Evolutionary conservation across 1,140 invertebrate species (phyloP).

Genomic region (honey bee (Apis mellifera)): DNA sequence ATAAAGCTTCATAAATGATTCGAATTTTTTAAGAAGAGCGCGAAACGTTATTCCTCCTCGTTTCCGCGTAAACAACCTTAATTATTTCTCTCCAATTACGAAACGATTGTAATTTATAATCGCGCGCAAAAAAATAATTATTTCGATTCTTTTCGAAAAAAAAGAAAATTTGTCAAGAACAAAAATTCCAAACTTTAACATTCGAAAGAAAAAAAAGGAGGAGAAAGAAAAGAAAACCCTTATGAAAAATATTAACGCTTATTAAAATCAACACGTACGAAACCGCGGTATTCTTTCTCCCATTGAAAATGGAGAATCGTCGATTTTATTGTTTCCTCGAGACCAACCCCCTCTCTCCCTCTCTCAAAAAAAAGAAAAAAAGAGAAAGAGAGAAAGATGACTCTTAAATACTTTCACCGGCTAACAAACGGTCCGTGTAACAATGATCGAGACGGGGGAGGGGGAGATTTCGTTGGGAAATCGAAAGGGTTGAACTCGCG

Average conservation of each 20-base stretch:
- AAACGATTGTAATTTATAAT: too few species aligned
- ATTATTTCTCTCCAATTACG: too few species aligned
- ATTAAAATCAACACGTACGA: too few species aligned
- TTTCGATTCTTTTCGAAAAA: too few species aligned
- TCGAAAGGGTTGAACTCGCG: slow-evolving; percentile 41
- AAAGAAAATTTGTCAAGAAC: too few species aligned
- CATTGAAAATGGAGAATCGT: not conserved
- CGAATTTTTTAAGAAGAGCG: not conserved
- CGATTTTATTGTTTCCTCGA: not conserved
- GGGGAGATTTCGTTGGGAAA: slow-evolving; percentile 15
- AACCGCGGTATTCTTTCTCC: too few species aligned
- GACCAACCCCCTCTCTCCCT: not conserved
- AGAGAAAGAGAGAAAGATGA: too few species aligned
- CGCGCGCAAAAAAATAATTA: too few species aligned
- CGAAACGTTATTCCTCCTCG: not conserved
- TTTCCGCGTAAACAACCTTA: too few species aligned
- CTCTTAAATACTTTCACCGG: not conserved
- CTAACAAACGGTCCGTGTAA: slow-evolving; percentile 3
- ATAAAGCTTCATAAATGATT: not conserved
- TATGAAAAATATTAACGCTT: too few species aligned
- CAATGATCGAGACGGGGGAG: slow-evolving; percentile 26
- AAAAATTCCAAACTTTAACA: too few species aligned
- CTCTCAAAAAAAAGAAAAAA: not conserved
- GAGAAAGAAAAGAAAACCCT: not conserved
- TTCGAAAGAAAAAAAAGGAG: not conserved